Evolutionary conservation across 64 coral and sea anemone species (phyloP).

Genomic region (Actinia tenebrosa): DNA sequence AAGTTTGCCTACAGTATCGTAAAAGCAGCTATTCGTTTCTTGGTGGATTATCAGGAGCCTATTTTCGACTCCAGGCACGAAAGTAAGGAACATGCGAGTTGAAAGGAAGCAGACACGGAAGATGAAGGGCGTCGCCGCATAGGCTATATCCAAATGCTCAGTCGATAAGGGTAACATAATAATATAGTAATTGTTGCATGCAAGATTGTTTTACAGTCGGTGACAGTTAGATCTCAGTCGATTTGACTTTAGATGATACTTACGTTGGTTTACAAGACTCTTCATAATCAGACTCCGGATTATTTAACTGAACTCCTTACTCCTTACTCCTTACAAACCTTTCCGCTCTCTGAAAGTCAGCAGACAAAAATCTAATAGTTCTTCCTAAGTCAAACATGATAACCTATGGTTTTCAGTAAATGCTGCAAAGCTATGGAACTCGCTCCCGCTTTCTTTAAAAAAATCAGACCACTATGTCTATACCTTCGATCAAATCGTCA

Average conservation of each 20-base stretch:
- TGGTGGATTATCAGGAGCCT: no score
- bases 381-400: neutral
- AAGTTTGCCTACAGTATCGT: no score
- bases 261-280: slow-evolving; percentile 6
- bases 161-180: no score
- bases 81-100: no score
- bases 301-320: slow-evolving; percentile 13
- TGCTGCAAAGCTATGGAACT: slow-evolving; percentile 15
- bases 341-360: neutral
- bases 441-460: neutral
- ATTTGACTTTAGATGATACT: slow-evolving; percentile 9
- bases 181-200: no score
- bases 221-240: neutral
- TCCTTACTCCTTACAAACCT: neutral
- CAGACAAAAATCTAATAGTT: neutral
- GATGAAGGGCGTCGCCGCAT: no score
- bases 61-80: no score
- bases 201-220: neutral
- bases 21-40: no score
- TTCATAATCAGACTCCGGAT: neutral
- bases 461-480: neutral
- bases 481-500: no score
- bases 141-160: no score
- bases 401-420: neutral
- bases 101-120: no score